Percentiles rank a stretch among this genome's conserved stretches.
Evolutionary conservation across 2,113 vertebrate genomes (phyloP).

Genomic region (Anguilla japonica): DNA sequence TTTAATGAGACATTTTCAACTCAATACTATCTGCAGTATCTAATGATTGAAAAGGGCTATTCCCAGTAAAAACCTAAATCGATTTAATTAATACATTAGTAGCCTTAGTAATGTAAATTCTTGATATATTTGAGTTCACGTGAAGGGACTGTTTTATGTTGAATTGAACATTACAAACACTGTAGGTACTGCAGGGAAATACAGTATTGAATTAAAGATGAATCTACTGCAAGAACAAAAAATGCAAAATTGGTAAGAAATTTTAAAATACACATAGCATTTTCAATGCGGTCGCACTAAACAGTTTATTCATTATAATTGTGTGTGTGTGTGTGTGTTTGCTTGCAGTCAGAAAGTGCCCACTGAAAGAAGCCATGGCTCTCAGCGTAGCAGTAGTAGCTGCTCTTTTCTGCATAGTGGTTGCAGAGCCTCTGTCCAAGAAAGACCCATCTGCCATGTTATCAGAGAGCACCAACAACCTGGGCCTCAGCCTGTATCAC

Average conservation of each 20-base stretch:
- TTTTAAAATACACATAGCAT: background rate
- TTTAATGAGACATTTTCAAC: conserved; percentile 10
- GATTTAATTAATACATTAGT: no score
- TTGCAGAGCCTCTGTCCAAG: conserved; percentile 24
- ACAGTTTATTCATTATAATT: background rate
- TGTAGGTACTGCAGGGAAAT: background rate
- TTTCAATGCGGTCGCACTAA: background rate
- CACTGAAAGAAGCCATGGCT: conserved; percentile 23
- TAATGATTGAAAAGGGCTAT: background rate
- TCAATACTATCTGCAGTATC: conserved; percentile 6
- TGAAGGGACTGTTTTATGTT: background rate
- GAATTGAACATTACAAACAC: background rate
- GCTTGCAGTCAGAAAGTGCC: background rate
- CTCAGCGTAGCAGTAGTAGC: conserved; percentile 17
- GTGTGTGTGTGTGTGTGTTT: background rate
- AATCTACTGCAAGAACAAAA: conserved; percentile 1
- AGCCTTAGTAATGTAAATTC: no score
- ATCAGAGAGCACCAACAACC: conserved; percentile 25
- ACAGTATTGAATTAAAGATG: conserved; percentile 8
- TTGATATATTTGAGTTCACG: background rate
- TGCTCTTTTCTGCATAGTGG: conserved; percentile 8
- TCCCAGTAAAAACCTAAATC: background rate
- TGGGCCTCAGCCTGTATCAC: conserved; percentile 33
- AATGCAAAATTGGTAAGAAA: background rate
- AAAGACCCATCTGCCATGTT: conserved; percentile 23